Evolutionary conservation across 2,797 vertebrate species (phyloP), one percentile per base, ranked within the genome.

Genomic region (Margarornis squamiger): DNA sequence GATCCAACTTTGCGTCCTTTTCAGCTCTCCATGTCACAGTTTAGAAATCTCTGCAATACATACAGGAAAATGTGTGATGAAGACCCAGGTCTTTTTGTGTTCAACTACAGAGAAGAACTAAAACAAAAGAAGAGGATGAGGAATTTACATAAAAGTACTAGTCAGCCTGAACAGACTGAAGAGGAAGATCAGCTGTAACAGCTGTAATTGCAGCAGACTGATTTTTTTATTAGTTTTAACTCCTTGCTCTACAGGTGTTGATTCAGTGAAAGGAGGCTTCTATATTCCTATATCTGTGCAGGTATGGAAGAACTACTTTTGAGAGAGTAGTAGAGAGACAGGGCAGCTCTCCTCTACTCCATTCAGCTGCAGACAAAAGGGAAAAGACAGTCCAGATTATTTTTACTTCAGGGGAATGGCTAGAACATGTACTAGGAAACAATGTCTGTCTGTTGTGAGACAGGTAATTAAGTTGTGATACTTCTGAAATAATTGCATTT

Each of bases 81-180:
- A 95, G 98, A 97, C 96, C 98, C 94, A 19, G 46, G 71, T 30
- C 98, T 99, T 88, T 95, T 98, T 71, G 30, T 74, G 55, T 99
- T 98, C 36, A 98, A 98, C 73, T 99, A 98, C 97, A 98, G 99
- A 96, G 98, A 99, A 55, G 99, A 99, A 90, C 98, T 99, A 82
- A 97, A 48, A 88, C 92, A 97, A 57, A 98, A 97, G 71, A 97
- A 93, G 81, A 61, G 34, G 6, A 98, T 68, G 48, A 97, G 74
- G 83, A 38, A 54, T 18, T 5, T 22, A 32, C 23, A 8, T 29
- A 90, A 43, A 86, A 51, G 5, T 19, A 36, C 32, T 45, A 32
- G 57, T 79, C 23, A 67, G 11, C 49, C 43, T 9, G 13, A 91
- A 71, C 3, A 67, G 46, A 82, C 20, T 41, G 65, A 87, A 58